These are phyloP conservation scores for Fistularia tabacaria DNA, from an alignment of 2,797 vertebrate species.

Conservation along the genomic window DNA sequence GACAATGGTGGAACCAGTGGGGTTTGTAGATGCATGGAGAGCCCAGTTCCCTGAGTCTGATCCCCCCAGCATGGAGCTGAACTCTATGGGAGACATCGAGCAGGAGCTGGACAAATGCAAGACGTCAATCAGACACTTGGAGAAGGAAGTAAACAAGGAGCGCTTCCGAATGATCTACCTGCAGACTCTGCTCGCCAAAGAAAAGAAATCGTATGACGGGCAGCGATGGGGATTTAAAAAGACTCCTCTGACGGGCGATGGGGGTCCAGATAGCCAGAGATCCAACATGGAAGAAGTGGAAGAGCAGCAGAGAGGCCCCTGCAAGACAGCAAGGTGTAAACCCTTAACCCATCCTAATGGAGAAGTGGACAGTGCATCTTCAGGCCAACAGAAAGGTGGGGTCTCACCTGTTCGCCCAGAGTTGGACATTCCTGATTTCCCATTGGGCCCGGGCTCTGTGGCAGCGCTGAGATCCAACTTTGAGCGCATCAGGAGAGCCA, in stretches of 20 bases:
- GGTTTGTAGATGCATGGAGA: constrained; percentile 96
- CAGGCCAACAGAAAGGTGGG: constrained; percentile 64
- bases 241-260: constrained; percentile 60
- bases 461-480: constrained; percentile 91
- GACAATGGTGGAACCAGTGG: constrained; percentile 91
- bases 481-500: constrained; percentile 84
- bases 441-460: constrained; percentile 80
- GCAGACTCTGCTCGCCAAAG: constrained; percentile 95
- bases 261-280: constrained; percentile 34
- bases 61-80: constrained; percentile 93
- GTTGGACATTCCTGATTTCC: constrained; percentile 66
- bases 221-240: constrained; percentile 92
- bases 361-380: constrained; percentile 64
- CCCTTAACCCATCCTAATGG: constrained; percentile 56
- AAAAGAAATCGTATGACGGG: constrained; percentile 92
- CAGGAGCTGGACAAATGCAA: constrained; percentile 95
- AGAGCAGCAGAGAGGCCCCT: constrained; percentile 32
- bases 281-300: constrained; percentile 31
- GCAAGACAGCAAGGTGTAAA: constrained; percentile 68
- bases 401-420: constrained; percentile 66
- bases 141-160: constrained; percentile 97
- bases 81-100: constrained; percentile 87
- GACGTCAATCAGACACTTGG: constrained; percentile 86
- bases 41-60: constrained; percentile 96
- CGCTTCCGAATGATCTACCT: constrained; percentile 99